phyloP scores from a whole-genome alignment of 2,888 invertebrate genomes.

The Autographa gamma region DNA sequence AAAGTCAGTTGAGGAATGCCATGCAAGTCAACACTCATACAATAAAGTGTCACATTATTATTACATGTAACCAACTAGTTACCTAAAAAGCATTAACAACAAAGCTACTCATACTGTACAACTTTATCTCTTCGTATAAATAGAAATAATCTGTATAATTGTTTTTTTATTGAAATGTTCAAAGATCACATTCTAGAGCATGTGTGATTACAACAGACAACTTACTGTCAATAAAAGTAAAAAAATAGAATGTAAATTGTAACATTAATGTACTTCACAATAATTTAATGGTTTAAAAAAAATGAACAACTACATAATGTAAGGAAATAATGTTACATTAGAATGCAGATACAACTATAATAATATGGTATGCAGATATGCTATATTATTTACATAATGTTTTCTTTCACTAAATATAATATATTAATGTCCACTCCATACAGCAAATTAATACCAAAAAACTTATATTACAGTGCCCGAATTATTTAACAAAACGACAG shows the following conservation, averaged over 20 bases:
- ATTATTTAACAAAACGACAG: constrained; percentile 39
- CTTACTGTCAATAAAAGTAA: constrained; percentile 25
- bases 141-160: not conserved
- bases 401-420: constrained; percentile 29
- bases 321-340: constrained; percentile 20
- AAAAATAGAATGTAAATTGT: constrained; percentile 32
- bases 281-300: constrained; percentile 29
- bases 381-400: constrained; percentile 53
- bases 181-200: constrained; percentile 21
- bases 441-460: constrained; percentile 35
- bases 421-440: constrained; percentile 28
- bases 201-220: constrained; percentile 52
- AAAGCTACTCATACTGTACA: constrained; percentile 18
- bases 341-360: constrained; percentile 15
- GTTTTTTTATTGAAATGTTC: constrained; percentile 23
- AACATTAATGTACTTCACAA: constrained; percentile 50
- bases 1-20: constrained; percentile 2
- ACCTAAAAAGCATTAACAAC: constrained; percentile 12
- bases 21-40: not conserved
- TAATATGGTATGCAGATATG: constrained; percentile 12
- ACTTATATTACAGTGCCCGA: constrained; percentile 37
- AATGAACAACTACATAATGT: constrained; percentile 10
- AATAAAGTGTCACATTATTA: constrained; percentile 3
- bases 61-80: constrained; percentile 7
- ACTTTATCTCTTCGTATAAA: constrained; percentile 7